Conservation (phyloP, 30 jellyfish, hydroid and myxozoan species). For the Morbakka virulenta region DNA sequence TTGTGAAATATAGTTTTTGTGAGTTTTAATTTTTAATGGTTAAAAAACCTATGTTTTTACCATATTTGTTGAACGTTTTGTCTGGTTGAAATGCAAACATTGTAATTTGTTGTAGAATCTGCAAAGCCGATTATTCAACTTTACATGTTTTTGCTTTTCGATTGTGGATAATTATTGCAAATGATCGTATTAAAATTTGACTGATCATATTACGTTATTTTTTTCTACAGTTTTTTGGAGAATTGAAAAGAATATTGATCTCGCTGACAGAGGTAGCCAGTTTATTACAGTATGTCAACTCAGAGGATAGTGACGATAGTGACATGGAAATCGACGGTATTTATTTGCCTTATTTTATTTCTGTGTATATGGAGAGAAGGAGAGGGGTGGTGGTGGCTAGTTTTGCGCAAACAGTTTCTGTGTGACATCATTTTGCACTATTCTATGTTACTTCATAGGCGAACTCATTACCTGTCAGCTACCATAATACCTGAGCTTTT, state of each 20-base stretch:
- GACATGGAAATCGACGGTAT: conserved; percentile 89
- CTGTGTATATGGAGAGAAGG: background rate
- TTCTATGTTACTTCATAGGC: too few relatives aligned
- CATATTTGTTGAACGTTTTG: too few relatives aligned
- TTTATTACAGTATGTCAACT: conserved; percentile 65
- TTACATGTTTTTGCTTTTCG: background rate
- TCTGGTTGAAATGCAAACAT: too few relatives aligned
- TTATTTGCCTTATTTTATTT: background rate
- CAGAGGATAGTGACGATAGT: conserved; percentile 82
- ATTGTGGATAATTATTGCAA: conserved; percentile 36
- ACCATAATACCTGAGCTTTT: too few relatives aligned
- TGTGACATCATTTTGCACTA: too few relatives aligned
- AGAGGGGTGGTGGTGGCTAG: background rate
- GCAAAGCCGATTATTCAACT: background rate
- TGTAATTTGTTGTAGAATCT: background rate
- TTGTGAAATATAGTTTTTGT: too few relatives aligned
- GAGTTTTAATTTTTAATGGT: too few relatives aligned
- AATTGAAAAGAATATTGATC: conserved; percentile 71
- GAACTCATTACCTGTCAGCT: too few relatives aligned
- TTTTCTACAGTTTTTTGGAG: conserved; percentile 79
- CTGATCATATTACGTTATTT: background rate
- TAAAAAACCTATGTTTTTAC: too few relatives aligned
- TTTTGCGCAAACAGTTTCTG: background rate
- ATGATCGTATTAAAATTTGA: background rate
- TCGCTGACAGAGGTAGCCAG: conserved; percentile 96